Evolutionary conservation across 2,113 vertebrate species (phyloP).

Genomic region (Brachirus orientalis): DNA sequence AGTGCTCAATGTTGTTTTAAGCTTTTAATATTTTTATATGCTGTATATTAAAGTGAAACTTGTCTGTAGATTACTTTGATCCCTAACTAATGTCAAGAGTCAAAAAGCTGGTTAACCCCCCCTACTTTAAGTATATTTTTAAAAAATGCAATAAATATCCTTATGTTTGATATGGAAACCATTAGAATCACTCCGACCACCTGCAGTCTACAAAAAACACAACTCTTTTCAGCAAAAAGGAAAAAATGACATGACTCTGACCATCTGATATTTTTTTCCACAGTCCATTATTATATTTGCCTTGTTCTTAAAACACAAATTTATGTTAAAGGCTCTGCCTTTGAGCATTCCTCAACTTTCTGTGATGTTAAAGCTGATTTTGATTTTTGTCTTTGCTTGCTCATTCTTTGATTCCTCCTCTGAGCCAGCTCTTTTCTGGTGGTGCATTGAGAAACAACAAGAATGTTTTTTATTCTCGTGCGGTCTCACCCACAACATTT

Average conservation of each 20-base stretch:
- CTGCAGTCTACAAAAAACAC: no score
- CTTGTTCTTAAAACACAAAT: slow-evolving; percentile 39
- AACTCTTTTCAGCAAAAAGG: not conserved
- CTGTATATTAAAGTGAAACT: no score
- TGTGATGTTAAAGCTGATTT: slow-evolving; percentile 74
- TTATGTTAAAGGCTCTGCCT: slow-evolving; percentile 36
- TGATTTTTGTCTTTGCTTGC: slow-evolving; percentile 64
- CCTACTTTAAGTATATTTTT: no score
- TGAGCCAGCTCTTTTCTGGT: slow-evolving; percentile 73
- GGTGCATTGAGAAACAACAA: slow-evolving; percentile 76
- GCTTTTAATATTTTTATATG: no score
- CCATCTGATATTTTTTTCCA: slow-evolving; percentile 20
- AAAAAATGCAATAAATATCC: no score
- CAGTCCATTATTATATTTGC: slow-evolving; percentile 12
- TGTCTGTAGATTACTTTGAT: no score
- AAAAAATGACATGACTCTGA: not conserved
- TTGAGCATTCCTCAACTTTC: slow-evolving; percentile 44
- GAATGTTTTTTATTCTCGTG: slow-evolving; percentile 77
- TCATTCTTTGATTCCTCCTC: slow-evolving; percentile 69
- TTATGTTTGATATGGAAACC: no score
- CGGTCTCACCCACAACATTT: slow-evolving; percentile 75
- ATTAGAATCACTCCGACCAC: no score
- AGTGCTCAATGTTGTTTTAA: no score
- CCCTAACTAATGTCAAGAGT: no score
- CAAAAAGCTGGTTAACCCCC: no score